Conservation (phyloP, 2,888 invertebrate genomes). For the Phanerotoma sp. region DNA sequence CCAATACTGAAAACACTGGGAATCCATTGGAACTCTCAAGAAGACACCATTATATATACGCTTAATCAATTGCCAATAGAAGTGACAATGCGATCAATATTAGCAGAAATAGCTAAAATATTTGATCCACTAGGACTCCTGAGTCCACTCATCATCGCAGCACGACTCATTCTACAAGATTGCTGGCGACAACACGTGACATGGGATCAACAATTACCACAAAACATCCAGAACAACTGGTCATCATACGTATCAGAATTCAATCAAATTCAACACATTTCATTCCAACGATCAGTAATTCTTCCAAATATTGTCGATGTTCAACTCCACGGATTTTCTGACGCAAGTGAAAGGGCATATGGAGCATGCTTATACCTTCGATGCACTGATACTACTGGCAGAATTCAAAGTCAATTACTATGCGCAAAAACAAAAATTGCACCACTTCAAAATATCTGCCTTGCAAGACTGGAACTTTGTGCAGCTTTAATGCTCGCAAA, state of each 20-base stretch:
- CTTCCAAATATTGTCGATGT: not conserved
- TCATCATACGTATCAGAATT: conserved; percentile 8
- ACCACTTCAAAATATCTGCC: conserved; percentile 24
- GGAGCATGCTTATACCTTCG: conserved; percentile 34
- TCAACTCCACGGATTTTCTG: conserved; percentile 35
- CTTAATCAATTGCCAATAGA: conserved; percentile 5
- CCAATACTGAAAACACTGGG: conserved; percentile 27
- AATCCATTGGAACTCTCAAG: conserved; percentile 20
- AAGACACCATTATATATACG: conserved; percentile 21
- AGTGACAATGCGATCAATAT: conserved; percentile 18
- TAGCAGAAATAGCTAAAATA: conserved; percentile 29
- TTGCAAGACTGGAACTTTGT: not conserved
- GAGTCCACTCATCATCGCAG: conserved; percentile 8
- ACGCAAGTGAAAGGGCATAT: conserved; percentile 36
- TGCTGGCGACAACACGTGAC: conserved; percentile 13
- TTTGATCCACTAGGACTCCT: conserved; percentile 23
- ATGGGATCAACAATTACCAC: conserved; percentile 21
- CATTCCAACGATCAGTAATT: conserved; percentile 22
- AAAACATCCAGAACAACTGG: conserved; percentile 22
- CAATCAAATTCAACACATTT: conserved; percentile 15
- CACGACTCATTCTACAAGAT: conserved; percentile 17
- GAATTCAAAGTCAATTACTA: conserved; percentile 29
- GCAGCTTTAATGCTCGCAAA: conserved; percentile 21
- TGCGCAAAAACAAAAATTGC: conserved; percentile 27
- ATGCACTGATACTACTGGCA: conserved; percentile 30